These are phyloP conservation scores for Antrozous pallidus DNA, from an alignment of 2,797 vertebrate genomes.

Conservation along the genomic window DNA sequence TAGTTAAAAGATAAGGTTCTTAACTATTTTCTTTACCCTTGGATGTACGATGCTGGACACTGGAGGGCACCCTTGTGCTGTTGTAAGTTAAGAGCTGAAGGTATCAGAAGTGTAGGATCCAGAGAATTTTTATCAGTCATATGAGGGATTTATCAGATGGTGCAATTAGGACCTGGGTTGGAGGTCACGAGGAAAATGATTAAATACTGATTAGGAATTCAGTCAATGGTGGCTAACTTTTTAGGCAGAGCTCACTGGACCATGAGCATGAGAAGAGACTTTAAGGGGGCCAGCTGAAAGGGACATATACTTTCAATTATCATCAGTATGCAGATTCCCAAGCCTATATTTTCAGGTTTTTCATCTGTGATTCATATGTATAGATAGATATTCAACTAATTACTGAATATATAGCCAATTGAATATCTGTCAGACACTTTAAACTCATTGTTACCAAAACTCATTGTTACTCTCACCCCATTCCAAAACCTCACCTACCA, in stretches of 20 bases:
- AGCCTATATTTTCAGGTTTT: conserved; percentile 9
- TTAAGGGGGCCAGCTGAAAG: not conserved
- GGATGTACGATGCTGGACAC: not conserved
- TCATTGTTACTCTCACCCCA: not conserved
- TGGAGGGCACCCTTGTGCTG: conserved; percentile 56
- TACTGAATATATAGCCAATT: not conserved
- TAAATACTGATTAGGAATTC: conserved; percentile 37
- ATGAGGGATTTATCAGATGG: not conserved
- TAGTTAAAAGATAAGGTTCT: not conserved
- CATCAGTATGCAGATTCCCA: not conserved
- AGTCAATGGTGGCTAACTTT: not conserved
- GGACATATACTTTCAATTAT: not conserved
- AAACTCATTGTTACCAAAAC: conserved; percentile 19
- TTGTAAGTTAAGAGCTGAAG: not conserved
- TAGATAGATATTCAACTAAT: not conserved
- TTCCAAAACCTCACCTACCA: not conserved
- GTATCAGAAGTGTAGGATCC: not conserved
- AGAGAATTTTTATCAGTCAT: not conserved
- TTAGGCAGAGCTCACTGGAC: not conserved
- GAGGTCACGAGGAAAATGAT: not conserved
- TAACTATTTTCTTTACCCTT: not conserved
- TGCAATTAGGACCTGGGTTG: not conserved
- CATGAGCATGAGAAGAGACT: not conserved
- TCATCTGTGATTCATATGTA: not conserved
- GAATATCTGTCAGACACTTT: not conserved